Base-by-base conservation (phyloP, 1,140 invertebrate genomes). In the Tribolium madens region DNA sequence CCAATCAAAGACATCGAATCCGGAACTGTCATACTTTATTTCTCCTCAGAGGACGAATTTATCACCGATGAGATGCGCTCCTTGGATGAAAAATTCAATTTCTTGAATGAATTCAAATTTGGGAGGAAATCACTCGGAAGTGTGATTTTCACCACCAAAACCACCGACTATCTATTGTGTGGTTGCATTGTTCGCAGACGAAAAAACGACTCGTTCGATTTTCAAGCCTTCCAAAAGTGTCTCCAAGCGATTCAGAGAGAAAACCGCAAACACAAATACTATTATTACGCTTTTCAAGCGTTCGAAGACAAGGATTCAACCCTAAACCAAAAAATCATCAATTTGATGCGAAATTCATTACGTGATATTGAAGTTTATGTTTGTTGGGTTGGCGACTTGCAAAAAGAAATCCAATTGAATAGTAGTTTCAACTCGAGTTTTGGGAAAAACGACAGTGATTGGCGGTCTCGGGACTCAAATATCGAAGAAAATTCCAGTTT, bases 1-100 rank as follows among this genome's bases (percentile, higher is more conserved):
- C 52, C 71, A 15, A 14, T 84, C n/a, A 73, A 73, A 14, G 71
- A 81, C 72, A 83, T 84, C 33, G 81, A 78, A 10, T 0, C 4
- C 7, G 70, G 60, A 5, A 83, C 84, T 5, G 64, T 81, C 18
- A 80, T 84, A 14, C 5, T 85, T 10, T 85, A 84, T 78, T 81
- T 85, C 13, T 71, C 81, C 2, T 74, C 78, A 1, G 73, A 76
- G 76, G 76, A 80, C 52, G 81, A 77, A 15, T 7, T 76, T 31
- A 21, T 76, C 13, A 78, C 83, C 14, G 73, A 80, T 10, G 82
- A 78, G 26, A 83, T 85, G 69, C 10, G 36, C 17, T 14, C 48
- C 21, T 74, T 85, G 53, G 42, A 78, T 15, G 75, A 82, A 64
- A 83, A 83, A 78, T 83, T 81, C 71, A 75, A 6, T 79, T 81